A percentile compares a stretch with the other conserved stretches of the same genome.
Conservation (phyloP, 2,888 invertebrate genomes). For the Xestia sexstrigata region DNA sequence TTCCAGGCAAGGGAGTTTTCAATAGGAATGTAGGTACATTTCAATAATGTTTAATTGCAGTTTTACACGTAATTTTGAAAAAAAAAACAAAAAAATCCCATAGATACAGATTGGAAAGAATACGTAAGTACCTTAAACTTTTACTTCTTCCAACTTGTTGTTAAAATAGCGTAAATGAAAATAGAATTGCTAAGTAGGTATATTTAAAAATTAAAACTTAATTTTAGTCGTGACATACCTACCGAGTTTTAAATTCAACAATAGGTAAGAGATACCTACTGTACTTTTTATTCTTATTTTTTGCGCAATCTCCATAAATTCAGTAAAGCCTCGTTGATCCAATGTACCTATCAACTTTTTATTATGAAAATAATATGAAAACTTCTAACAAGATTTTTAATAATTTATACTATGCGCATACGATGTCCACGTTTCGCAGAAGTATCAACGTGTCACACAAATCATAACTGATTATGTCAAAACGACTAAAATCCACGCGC, state of each 20-base stretch:
- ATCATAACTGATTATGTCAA: constrained; percentile 57
- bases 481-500: constrained; percentile 26
- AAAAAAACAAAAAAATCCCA: not conserved
- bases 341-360: constrained; percentile 18
- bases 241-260: not conserved
- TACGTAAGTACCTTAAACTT: not conserved
- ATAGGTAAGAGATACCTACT: too few species aligned
- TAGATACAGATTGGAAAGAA: not conserved
- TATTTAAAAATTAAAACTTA: not conserved
- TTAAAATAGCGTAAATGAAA: not conserved
- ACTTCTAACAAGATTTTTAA: constrained; percentile 26
- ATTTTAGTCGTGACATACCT: not conserved
- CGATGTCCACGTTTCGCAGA: constrained; percentile 27
- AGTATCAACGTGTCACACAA: constrained; percentile 60
- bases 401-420: constrained; percentile 48
- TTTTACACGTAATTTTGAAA: not conserved
- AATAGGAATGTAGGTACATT: not conserved
- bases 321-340: not conserved
- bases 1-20: not conserved
- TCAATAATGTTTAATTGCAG: not conserved
- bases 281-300: not conserved
- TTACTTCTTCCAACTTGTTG: not conserved
- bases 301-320: constrained; percentile 11
- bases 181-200: not conserved
- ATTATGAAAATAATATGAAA: constrained; percentile 17